phyloP scores from a whole-genome alignment of 2,113 vertebrate genomes.

The Salvator merianae region DNA sequence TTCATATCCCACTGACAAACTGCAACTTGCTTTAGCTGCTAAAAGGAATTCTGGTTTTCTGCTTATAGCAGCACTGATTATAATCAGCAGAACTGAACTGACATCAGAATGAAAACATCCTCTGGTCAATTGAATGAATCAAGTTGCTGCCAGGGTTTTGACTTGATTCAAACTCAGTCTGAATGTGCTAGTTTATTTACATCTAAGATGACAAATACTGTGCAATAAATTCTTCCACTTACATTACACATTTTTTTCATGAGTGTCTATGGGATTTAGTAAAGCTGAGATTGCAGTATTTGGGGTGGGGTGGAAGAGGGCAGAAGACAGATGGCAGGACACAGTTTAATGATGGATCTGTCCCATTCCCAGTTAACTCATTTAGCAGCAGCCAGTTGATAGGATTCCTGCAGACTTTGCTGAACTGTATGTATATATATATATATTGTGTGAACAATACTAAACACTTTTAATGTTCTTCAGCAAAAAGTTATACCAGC shows the following conservation, averaged over 20 bases:
- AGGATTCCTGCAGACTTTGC: neutral
- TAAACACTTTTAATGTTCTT: neutral
- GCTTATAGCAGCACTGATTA: neutral
- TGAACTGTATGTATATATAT: neutral
- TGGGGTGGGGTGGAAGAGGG: neutral
- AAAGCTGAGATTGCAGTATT: neutral
- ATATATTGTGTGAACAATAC: neutral
- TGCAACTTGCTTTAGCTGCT: neutral
- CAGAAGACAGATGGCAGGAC: neutral
- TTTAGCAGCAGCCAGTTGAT: too few relatives aligned
- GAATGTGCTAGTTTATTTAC: rapidly evolving
- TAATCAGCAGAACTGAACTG: neutral
- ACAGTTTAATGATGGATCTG: neutral
- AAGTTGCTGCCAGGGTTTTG: slow-evolving; percentile 9
- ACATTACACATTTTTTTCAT: neutral
- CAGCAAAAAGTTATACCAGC: neutral
- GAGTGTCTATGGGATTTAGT: neutral
- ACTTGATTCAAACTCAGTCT: neutral
- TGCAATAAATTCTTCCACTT: neutral
- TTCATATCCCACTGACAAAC: neutral
- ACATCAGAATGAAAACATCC: slow-evolving; percentile 40
- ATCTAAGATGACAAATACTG: neutral
- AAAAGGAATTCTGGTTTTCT: neutral
- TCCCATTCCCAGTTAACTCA: neutral
- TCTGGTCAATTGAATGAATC: rapidly evolving